Conservation (phyloP, 2,113 vertebrate species). For the Centrocercus urophasianus region DNA sequence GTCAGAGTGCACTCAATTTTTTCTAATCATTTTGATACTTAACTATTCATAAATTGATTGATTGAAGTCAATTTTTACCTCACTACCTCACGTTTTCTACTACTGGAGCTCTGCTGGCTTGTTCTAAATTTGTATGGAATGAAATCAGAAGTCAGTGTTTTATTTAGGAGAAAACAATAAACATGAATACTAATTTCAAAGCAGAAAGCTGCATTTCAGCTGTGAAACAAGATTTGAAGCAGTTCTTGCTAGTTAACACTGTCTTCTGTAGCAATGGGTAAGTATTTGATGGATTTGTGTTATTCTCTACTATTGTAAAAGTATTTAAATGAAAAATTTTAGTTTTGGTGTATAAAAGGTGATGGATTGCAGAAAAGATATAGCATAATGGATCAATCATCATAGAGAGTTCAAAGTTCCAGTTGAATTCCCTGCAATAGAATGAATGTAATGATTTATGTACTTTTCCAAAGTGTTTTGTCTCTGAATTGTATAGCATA, state of each 20-base stretch:
- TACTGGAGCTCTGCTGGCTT: neutral
- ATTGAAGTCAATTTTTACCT: neutral
- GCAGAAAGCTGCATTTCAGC: neutral
- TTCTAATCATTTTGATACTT: neutral
- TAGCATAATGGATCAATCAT: neutral
- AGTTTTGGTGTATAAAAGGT: neutral
- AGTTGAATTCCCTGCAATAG: too few species aligned
- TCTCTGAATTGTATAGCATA: neutral
- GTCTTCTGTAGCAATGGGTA: neutral
- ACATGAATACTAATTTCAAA: neutral
- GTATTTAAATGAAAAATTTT: neutral
- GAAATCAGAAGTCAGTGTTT: neutral
- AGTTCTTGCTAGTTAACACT: neutral
- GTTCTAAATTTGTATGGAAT: neutral
- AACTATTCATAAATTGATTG: neutral
- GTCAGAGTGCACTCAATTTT: neutral
- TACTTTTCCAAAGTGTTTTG: neutral
- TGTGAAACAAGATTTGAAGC: neutral
- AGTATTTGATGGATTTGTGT: neutral
- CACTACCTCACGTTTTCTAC: neutral
- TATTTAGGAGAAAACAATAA: neutral
- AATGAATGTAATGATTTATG: neutral
- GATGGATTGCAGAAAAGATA: neutral
- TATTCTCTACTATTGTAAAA: neutral
- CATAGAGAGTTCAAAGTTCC: neutral